Conservation (phyloP, 2,888 invertebrate genomes). For the Unio pictorum region DNA sequence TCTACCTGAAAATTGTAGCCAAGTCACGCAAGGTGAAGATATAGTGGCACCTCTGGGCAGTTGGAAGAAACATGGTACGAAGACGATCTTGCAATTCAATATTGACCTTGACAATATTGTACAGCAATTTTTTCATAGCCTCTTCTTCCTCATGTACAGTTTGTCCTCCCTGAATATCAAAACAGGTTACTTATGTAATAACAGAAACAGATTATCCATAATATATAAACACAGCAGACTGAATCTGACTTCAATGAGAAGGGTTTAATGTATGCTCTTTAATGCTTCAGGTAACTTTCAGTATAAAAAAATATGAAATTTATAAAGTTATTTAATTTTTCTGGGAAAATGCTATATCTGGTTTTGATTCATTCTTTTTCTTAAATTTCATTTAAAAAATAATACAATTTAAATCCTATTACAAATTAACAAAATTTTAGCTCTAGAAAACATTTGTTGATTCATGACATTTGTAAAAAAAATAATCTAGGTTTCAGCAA, state of each 20-base stretch:
- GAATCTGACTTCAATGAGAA: too few species aligned
- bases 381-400: too few species aligned
- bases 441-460: neutral
- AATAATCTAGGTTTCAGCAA: neutral
- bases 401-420: too few species aligned
- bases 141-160: constrained; percentile 52
- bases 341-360: too few species aligned
- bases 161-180: too few species aligned
- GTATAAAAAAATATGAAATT: too few species aligned
- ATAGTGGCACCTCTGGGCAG: constrained; percentile 69
- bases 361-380: too few species aligned
- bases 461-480: neutral
- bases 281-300: too few species aligned
- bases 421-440: neutral
- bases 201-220: neutral
- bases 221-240: neutral
- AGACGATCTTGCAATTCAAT: constrained; percentile 68
- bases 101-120: constrained; percentile 63
- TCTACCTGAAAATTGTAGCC: constrained; percentile 66
- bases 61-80: constrained; percentile 66
- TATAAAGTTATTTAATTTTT: too few species aligned
- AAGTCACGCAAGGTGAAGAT: constrained; percentile 68
- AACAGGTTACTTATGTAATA: neutral
- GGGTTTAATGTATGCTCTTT: too few species aligned
- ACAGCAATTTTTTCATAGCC: constrained; percentile 48